Base-by-base conservation (phyloP, 2,888 invertebrate genomes). In the Xanthorhoe designata region DNA sequence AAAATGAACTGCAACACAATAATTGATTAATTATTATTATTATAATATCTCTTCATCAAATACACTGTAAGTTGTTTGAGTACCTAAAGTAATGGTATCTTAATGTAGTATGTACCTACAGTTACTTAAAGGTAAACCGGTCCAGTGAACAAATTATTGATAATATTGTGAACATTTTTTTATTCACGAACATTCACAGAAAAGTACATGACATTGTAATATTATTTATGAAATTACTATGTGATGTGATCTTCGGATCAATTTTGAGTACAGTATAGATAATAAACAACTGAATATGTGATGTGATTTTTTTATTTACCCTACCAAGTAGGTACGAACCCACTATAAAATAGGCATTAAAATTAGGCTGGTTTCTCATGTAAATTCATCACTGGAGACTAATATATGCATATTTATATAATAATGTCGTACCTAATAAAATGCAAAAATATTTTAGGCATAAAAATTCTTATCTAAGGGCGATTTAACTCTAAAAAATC, bases 241-340 rank as follows among this genome's bases (percentile, higher is more conserved):
- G 95, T 95, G 95, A 95, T 95, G 95, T 94, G 95, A 95, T 95
- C 95, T 93, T 93, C 93, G 94, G 95, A 95, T 95, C 95, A 94
- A 95, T 95, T 95, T 95, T 95, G 95, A 95, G 95, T 95, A 95
- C 95, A 95, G 95, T 95, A 95, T 95, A 95, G 95, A 95, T 95
- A 95, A 95, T 95, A 95, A 95, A 95, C 95, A 94, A 94, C 93
- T 94, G 94, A 95, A 95, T 95, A 95, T 95, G 95, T 95, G 93
- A 94, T 86, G 70, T 80, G 83, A 76, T 74, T 79, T 76, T 91
- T 90, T 85, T 15, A 8, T 38, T 18, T 18, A 57, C 55, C 54
- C 45, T 47, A 63, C 58, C 57, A 57, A n/a, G n/a, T n/a, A n/a
- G n/a, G n/a, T n/a, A n/a, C n/a, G n/a, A n/a, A 63, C 63, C 63